Evolutionary conservation across 2,113 vertebrate species (phyloP).

Genomic region (Mustelus asterias): DNA sequence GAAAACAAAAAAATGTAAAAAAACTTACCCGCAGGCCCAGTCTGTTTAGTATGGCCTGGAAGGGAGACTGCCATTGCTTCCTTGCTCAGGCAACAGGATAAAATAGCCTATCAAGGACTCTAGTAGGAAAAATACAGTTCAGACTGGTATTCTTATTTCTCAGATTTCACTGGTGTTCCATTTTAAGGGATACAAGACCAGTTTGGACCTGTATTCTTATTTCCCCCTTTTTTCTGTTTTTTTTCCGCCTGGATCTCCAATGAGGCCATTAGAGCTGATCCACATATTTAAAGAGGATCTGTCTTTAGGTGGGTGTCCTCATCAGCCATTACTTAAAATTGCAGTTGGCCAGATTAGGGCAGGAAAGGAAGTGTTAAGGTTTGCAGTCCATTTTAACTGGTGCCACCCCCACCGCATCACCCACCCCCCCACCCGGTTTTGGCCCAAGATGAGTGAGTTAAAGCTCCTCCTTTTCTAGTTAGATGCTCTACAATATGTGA

Average conservation of each 20-base stretch:
- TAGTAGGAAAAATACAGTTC: no score
- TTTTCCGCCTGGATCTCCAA: no score
- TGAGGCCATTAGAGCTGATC: neutral
- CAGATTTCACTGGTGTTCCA: no score
- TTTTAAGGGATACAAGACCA: no score
- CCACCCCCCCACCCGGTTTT: neutral
- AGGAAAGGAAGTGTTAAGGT: neutral
- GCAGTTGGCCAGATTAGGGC: neutral
- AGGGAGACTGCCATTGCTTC: neutral
- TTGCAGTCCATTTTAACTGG: neutral
- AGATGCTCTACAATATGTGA: neutral
- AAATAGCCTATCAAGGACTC: neutral
- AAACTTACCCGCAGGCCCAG: neutral
- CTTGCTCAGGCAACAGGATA: neutral
- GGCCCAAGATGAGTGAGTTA: neutral
- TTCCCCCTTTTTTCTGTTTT: no score
- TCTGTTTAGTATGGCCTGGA: neutral
- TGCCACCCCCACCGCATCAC: no score
- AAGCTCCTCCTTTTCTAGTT: no score
- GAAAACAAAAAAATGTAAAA: neutral
- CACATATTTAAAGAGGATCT: neutral
- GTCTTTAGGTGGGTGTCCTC: neutral
- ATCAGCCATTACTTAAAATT: neutral
- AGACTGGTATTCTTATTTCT: no score
- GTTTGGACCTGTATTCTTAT: no score